phyloP scores from a whole-genome alignment of 2,113 vertebrate species.

The Pollachius pollachius region DNA sequence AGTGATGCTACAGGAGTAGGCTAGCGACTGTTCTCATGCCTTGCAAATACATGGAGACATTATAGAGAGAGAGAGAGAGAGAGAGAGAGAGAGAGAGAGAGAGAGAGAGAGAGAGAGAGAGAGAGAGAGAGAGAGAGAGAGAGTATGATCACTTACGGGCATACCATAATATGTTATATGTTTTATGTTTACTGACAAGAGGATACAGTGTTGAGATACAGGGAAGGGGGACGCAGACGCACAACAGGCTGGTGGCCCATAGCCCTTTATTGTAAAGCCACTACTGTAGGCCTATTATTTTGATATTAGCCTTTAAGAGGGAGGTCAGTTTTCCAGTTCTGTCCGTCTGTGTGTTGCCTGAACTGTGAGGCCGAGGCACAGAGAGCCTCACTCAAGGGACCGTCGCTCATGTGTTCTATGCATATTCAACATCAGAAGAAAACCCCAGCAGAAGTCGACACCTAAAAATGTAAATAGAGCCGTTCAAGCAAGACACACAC shows the following conservation, averaged over 20 bases:
- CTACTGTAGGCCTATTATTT: constrained; percentile 47
- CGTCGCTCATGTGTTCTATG: constrained; percentile 60
- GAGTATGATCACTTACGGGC: constrained; percentile 36
- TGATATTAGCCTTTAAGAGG: constrained; percentile 33
- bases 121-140: constrained; percentile 14
- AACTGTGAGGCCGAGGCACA: not conserved
- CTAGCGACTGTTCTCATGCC: constrained; percentile 66
- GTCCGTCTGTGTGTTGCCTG: constrained; percentile 69
- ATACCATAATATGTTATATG: constrained; percentile 13
- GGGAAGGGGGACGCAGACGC: constrained; percentile 30
- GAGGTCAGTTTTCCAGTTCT: constrained; percentile 42
- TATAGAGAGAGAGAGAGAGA: constrained; percentile 15
- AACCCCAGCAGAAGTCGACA: constrained; percentile 45
- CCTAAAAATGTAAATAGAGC: constrained; percentile 32
- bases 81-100: constrained; percentile 1
- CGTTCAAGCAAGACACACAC: constrained; percentile 51
- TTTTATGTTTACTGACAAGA: constrained; percentile 62
- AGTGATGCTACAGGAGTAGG: constrained; percentile 54
- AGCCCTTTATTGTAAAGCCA: constrained; percentile 30
- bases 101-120: no score
- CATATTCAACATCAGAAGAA: constrained; percentile 62
- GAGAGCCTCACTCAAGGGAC: constrained; percentile 50
- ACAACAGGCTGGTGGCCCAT: constrained; percentile 29
- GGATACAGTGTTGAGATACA: constrained; percentile 37
- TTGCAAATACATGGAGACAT: constrained; percentile 51